Evolutionary conservation across 2,888 invertebrate genomes (phyloP).

Genomic region (Meteorus colon): DNA sequence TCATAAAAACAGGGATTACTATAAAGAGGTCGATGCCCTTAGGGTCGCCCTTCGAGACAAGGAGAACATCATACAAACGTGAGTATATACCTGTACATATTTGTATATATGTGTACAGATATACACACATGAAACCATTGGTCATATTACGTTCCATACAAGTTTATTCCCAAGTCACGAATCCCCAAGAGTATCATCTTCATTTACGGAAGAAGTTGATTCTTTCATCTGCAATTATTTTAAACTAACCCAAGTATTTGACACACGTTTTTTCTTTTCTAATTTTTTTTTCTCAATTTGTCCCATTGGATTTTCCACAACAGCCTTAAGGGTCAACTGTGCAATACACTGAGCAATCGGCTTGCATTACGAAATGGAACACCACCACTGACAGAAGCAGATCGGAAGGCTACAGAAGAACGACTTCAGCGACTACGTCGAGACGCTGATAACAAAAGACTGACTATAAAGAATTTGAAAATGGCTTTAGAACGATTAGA

Average conservation of each 20-base stretch:
- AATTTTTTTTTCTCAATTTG: slow-evolving; percentile 3
- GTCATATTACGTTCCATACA: not conserved
- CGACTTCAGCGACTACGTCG: slow-evolving; percentile 77
- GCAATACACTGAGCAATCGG: slow-evolving; percentile 77
- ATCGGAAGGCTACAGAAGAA: slow-evolving; percentile 77
- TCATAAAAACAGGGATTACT: slow-evolving; percentile 70
- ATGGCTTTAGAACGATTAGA: slow-evolving; percentile 87
- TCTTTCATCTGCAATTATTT: slow-evolving; percentile 2
- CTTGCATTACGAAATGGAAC: slow-evolving; percentile 71
- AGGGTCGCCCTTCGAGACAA: slow-evolving; percentile 85
- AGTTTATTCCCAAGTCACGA: slow-evolving; percentile 18
- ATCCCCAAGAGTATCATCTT: slow-evolving; percentile 11
- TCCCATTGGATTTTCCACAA: slow-evolving; percentile 6
- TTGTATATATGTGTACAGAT: not conserved
- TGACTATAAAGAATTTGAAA: slow-evolving; percentile 87
- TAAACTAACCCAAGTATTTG: not conserved
- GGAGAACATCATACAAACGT: slow-evolving; percentile 88
- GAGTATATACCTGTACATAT: slow-evolving; percentile 49
- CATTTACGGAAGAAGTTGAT: not conserved
- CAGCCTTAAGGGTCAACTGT: slow-evolving; percentile 81
- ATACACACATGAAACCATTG: not conserved
- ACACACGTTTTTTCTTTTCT: slow-evolving; percentile 3
- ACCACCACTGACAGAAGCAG: slow-evolving; percentile 75
- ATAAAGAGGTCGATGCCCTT: slow-evolving; percentile 81
- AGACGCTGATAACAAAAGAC: slow-evolving; percentile 86